Evolutionary conservation across 1,140 invertebrate species (phyloP), one percentile per base, ranked within the genome.

Genomic region (Micrasema longulum): DNA sequence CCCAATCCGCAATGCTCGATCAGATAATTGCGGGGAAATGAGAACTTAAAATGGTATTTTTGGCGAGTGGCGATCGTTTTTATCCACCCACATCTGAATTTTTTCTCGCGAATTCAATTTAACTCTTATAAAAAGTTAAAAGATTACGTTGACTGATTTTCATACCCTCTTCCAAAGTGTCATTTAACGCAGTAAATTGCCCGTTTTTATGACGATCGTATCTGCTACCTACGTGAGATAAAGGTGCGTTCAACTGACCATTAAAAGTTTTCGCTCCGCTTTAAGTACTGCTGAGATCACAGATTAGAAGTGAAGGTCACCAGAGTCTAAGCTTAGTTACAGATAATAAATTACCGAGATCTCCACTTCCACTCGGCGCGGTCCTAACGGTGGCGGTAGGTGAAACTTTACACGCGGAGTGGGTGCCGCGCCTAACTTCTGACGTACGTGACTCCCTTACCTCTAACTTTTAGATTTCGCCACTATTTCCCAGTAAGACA

Each of bases 261-360:
- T 47, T 45, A 45, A 63, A 63, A 47, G 57, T 62, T 62, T 20
- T 18, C 57, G n/a, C 14, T 43, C n/a, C 11, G 18, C 22, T 22
- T 26, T 38, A 63, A 47, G 41, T n/a, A 43, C 16, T 47, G 43
- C 14, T 45, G 41, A 63, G 65, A 67, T 55, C 65, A 67, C 50
- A 52, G 67, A 60, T 60, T 47, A 69, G 52, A 20, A 22, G 16
- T 11, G 50, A 69, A 69, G 67, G 67, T 69, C 67, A 69, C 12
- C 6, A 7, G n/a, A 53, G 48, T 12, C 45, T 26, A 1, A 50
- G 26, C 47, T 47, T 45, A 63, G 20, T 52, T 67, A 14, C 35
- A 55, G 65, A 55, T 67, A 67, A 67, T 67, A 67, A 67, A 67
- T 67, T 67, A 67, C 65, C 22, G 36, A 53, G 65, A 67, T 67